A percentile compares a stretch with the other conserved stretches of the same genome.
phyloP scores from a whole-genome alignment of 2,113 vertebrate genomes.

The Halichoerus grypus region DNA sequence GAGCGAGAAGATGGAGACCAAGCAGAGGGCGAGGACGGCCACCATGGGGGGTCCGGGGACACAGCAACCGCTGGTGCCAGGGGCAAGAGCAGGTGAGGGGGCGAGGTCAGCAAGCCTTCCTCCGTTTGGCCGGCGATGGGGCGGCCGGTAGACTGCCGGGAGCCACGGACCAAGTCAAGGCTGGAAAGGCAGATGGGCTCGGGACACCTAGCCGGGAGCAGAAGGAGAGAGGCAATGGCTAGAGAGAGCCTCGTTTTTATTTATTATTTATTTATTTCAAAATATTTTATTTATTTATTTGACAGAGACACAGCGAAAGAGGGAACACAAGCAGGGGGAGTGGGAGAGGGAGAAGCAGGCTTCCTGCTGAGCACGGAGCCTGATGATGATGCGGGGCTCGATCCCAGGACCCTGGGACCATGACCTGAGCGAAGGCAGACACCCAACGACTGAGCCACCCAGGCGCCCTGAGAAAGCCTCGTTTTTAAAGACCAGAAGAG shows the following conservation, averaged over 20 bases:
- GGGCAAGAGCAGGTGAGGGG: not conserved
- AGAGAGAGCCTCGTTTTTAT: not conserved
- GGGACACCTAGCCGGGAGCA: not conserved
- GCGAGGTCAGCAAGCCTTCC: not conserved
- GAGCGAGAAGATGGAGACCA: not conserved
- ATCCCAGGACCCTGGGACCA: no score
- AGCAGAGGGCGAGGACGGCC: not conserved
- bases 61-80: not conserved
- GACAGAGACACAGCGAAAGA: no score
- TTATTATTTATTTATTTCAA: no score
- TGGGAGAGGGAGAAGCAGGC: no score
- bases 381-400: no score
- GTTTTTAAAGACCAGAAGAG: not conserved
- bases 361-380: no score
- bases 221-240: not conserved
- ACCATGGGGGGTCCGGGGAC: not conserved
- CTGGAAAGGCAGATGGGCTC: not conserved
- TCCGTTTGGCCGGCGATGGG: rapidly evolving
- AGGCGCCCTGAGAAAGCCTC: not conserved
- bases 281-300: no score
- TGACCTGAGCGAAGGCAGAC: no score
- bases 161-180: not conserved
- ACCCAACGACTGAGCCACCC: no score
- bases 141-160: rapidly evolving
- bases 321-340: no score